These are phyloP conservation scores for Pammene aurita DNA, from an alignment of 2,888 invertebrate species.

Conservation along the genomic window DNA sequence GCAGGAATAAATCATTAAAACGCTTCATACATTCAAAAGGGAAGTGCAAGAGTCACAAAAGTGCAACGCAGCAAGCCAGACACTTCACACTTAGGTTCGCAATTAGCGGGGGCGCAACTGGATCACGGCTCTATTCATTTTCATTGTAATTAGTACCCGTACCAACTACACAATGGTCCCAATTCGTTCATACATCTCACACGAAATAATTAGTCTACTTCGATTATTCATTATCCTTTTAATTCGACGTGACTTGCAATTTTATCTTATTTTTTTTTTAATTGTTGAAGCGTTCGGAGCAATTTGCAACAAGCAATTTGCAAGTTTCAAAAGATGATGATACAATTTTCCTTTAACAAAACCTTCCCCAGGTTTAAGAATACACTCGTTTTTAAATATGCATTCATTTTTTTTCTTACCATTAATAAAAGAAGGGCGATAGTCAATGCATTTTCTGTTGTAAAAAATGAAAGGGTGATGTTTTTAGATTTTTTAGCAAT, in stretches of 20 bases:
- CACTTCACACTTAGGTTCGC: conserved; percentile 42
- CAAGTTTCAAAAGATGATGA: conserved; percentile 38
- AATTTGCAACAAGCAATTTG: conserved; percentile 30
- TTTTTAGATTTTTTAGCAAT: conserved; percentile 24
- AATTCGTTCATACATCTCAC: conserved; percentile 14
- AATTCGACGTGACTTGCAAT: background rate
- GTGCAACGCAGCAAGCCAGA: conserved; percentile 44
- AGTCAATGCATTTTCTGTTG: conserved; percentile 22
- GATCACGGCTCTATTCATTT: conserved; percentile 23
- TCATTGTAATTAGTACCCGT: conserved; percentile 32
- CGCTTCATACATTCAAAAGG: conserved; percentile 38
- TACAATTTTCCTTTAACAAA: conserved; percentile 10
- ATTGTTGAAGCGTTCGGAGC: conserved; percentile 12
- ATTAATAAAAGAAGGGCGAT: conserved; percentile 28
- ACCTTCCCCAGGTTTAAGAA: conserved; percentile 19
- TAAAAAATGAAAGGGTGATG: conserved; percentile 34
- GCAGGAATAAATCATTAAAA: conserved; percentile 31
- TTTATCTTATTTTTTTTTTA: conserved; percentile 16
- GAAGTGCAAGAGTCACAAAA: conserved; percentile 48
- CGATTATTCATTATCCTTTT: conserved; percentile 9
- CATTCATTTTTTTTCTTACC: conserved; percentile 20
- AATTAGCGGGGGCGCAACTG: conserved; percentile 41
- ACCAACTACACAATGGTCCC: conserved; percentile 21
- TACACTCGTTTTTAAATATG: conserved; percentile 33
- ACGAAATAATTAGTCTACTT: conserved; percentile 15